These are phyloP conservation scores for Leptinotarsa haldemani DNA, from an alignment of 2,888 invertebrate genomes.

Conservation along the genomic window DNA sequence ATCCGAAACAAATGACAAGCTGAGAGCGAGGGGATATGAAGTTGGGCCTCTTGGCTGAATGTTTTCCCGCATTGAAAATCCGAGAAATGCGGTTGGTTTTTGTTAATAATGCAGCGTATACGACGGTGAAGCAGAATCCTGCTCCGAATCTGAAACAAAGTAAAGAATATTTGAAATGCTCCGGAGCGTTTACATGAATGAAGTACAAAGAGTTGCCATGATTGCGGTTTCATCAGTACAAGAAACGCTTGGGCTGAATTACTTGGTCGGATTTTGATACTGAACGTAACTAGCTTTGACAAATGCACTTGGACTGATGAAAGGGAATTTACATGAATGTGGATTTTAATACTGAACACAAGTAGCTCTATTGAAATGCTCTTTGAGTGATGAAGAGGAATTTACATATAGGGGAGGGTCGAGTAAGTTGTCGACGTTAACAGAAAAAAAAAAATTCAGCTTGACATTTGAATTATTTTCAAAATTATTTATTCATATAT, in stretches of 20 bases:
- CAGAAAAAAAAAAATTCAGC: too few species aligned
- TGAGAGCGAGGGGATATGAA: constrained; percentile 94
- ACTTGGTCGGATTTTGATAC: too few species aligned
- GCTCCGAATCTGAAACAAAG: constrained; percentile 78
- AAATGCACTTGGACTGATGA: too few species aligned
- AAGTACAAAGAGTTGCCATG: constrained; percentile 11
- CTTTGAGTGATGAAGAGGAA: too few species aligned
- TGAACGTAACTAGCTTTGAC: too few species aligned
- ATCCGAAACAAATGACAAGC: constrained; percentile 86
- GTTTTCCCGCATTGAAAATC: constrained; percentile 97
- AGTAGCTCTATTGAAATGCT: too few species aligned
- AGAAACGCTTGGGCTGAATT: neutral
- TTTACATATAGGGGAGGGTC: too few species aligned
- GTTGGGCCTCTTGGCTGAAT: constrained; percentile 92
- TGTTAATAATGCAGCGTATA: constrained; percentile 95
- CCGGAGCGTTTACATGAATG: constrained; percentile 2
- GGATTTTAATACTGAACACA: too few species aligned
- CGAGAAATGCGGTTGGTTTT: constrained; percentile 97
- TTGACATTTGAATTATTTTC: too few species aligned
- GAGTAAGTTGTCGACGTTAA: too few species aligned
- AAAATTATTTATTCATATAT: too few species aligned
- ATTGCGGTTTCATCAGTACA: constrained; percentile 1
- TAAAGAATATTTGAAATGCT: constrained; percentile 23
- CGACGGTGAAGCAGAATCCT: constrained; percentile 95
- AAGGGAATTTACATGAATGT: too few species aligned